Evolutionary conservation across 2,888 invertebrate genomes (phyloP), one percentile per base, ranked within the genome.

Genomic region (Calameuta pallipes): DNA sequence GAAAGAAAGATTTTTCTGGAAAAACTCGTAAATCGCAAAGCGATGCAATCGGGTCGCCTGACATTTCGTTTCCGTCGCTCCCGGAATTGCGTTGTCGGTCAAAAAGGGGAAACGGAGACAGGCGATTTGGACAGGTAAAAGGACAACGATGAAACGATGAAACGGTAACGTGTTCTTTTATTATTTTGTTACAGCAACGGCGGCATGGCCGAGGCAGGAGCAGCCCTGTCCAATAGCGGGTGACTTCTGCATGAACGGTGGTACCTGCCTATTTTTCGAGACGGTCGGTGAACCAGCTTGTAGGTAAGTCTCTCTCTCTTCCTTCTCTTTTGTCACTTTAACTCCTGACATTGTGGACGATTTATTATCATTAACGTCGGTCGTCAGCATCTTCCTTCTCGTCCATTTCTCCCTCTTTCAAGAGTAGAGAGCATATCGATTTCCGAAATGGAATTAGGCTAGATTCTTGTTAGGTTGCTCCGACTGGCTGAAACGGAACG

Each of bases 241-340:
- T 85, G 94, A 94, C 85, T 97, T 95, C 92, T 98, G 97, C 93
- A 94, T 96, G 92, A 97, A 97, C 92, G 96, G 96, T 89, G 97
- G 97, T 91, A 96, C 95, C 85, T 98, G 98, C 93, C 94, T 95
- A 92, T 95, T 95, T 92, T 95, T 96, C 92, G 94, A 95, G 92
- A 94, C 95, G 88, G 95, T 97, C 89, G 94, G 94, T 91, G 96
- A 96, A 93, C 94, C 95, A 91, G 96, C 95, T 92, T 97, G 97
- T 95, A 95, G 95, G 97, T 97, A 93, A 96, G 96, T 95, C 79
- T 41, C 41, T 15, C 15, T 15, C 41, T 15, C 41, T 41, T 15
- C 0, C 41, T 15, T 15, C 15, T 41, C 41, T 4, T 41, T 41
- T 41, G 41, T 6, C 41, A 15, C 15, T 15, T 41, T 2, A 15